Base-by-base conservation (phyloP, 2,888 invertebrate species). In the Drosophila ezoana region DNA sequence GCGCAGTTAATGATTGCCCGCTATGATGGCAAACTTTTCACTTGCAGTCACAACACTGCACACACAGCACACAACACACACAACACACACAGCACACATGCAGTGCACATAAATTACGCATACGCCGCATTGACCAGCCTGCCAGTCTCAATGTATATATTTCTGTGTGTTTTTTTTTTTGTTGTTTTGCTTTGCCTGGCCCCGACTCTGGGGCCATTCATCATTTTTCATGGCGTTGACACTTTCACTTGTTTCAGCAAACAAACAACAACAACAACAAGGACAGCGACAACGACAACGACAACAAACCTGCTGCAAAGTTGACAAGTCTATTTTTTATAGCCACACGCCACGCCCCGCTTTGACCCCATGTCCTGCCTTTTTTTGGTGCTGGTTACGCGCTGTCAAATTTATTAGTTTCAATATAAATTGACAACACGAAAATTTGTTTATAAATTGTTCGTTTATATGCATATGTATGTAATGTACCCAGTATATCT, bases 361-460 rank as follows among this genome's bases (percentile, higher is more conserved):
- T 49, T 58, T 61, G 60, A 61, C 49, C 49, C 58, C 11, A 37
- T 41, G 37, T 59, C 53, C 56, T 60, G 51, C 18, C 33, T 20
- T 45, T 53, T 43, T 43, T 11, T 45, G 43, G 28, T 59, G 57
- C 69, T 60, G 79, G 79, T 84, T 69, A 76, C 69, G 74, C 65
- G 73, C 71, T 79, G 88, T 87, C 86, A 87, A 85, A 85, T 89
- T 85, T 85, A 89, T 85, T 85, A 87, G 86, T 85, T 85, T 75
- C 73, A 64, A 77, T 85, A 89, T 80, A 82, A 87, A 87, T 83
- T 87, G 86, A 85, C 89, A 89, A 71, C 76, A 65, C 67, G 65
- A 47, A 77, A 87, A 79, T 89, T 76, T 87, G 81, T 81, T 65
- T 79, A 68, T 72, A 81, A 71, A 77, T 81, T 68, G 71, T 74